Evolutionary conservation across 2,113 vertebrate species (phyloP).

Genomic region (Turnix velox): DNA sequence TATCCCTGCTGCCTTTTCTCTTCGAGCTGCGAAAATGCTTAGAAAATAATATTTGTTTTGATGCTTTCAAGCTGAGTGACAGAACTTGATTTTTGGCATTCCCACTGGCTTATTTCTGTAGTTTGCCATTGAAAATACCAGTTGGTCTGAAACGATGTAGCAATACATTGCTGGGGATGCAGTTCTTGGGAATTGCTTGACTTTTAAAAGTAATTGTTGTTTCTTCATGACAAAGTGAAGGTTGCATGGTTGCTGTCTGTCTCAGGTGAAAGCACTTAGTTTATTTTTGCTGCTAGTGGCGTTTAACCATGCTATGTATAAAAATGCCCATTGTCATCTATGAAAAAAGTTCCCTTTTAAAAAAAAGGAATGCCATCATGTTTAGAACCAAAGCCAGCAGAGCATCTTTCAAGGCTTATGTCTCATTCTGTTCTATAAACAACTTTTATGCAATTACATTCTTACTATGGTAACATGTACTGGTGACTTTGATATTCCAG

Average conservation of each 20-base stretch:
- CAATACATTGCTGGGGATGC: rapidly evolving
- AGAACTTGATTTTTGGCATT: background rate
- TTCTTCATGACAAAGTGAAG: background rate
- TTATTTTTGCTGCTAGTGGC: background rate
- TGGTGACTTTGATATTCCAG: background rate
- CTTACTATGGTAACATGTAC: background rate
- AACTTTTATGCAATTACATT: background rate
- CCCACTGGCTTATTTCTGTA: background rate
- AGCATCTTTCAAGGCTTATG: background rate
- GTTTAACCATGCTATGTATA: background rate
- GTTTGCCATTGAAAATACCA: background rate
- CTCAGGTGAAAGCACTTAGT: background rate
- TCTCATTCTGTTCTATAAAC: background rate
- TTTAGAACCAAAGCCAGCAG: background rate
- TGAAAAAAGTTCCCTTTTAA: background rate
- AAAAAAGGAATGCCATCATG: background rate
- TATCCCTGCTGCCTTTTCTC: background rate
- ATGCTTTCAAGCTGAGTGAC: background rate
- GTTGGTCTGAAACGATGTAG: background rate
- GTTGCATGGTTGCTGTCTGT: background rate
- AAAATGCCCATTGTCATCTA: background rate
- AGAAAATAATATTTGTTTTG: background rate
- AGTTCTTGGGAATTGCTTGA: background rate
- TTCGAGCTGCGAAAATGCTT: background rate
- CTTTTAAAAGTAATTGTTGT: background rate